A percentile compares a stretch with the other conserved stretches of the same genome.
Conservation (phyloP, 2,797 vertebrate species). For the Aplochiton taeniatus region DNA sequence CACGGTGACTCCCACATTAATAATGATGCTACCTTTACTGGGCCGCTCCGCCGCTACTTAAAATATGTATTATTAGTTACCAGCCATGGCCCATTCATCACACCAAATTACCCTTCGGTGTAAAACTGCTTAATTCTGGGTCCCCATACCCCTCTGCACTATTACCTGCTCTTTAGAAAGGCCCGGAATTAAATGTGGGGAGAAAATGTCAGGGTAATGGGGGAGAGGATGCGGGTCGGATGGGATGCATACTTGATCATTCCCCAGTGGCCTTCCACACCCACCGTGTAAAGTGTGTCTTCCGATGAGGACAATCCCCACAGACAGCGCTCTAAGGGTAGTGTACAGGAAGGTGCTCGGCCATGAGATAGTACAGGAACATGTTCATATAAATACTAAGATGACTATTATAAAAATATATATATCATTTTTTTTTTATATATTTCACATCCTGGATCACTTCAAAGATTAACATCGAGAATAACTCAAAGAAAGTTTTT, state of each 20-base stretch:
- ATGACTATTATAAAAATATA: too few species aligned
- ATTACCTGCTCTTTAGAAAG: conserved; percentile 98
- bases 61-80: conserved; percentile 99
- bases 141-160: conserved; percentile 95
- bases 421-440: too few species aligned
- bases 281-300: conserved; percentile 71
- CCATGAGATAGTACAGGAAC: too few species aligned
- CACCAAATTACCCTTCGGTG: conserved; percentile 99
- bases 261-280: conserved; percentile 76
- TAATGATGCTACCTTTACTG: conserved; percentile 94
- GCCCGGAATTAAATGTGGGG: conserved; percentile 93
- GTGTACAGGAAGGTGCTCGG: conserved; percentile 50
- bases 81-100: conserved; percentile 95
- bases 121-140: conserved; percentile 98
- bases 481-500: too few species aligned
- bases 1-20: conserved; percentile 97
- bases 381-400: too few species aligned
- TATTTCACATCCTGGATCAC: too few species aligned
- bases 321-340: conserved; percentile 60
- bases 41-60: conserved; percentile 82
- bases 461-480: too few species aligned
- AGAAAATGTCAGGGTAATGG: conserved; percentile 90
- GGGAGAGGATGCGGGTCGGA: conserved; percentile 83
- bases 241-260: conserved; percentile 82
- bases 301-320: conserved; percentile 60